Base-by-base conservation (phyloP, 1,140 invertebrate species). In the Agrilus planipennis region DNA sequence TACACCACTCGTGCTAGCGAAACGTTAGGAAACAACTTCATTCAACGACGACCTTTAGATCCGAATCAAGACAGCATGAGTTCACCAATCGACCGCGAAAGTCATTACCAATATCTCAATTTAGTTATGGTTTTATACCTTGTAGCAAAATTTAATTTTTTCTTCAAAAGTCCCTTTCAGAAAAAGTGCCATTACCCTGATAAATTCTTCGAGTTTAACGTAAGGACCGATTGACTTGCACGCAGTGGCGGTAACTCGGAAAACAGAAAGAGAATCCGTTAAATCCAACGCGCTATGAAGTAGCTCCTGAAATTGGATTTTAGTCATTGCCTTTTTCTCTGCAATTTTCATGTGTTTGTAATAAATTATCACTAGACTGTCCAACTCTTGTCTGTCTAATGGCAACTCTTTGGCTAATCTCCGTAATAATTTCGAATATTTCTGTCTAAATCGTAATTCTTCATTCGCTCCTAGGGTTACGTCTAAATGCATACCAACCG, bases 281-380 rank as follows among this genome's bases (percentile, higher is more conserved):
- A 73, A 77, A 28, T 81, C 74, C 23, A 89, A 75, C 5, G 70
- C 71, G 4, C 70, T 71, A 46, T 84, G 78, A 0, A 86, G 61
- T 14, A 86, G 63, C 42, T 86, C 79, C 28, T 77, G 63, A 53
- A 87, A 84, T 35, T 60, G 59, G 2, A 42, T 44, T 51, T 73
- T 63, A 23, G 66, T 69, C 42, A 82, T 63, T 20, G 47, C 35
- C 12, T 51, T 55, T 20, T 58, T 42, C 3, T 47, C 39, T 39
- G 62, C 61, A 50, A 64, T 61, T 44, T 61, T 58, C 25, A 64
- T 55, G 9, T 62, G 35, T 47, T 63, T 63, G 36, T 62, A 57
- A 42, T 61, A 62, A 32, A 64, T 59, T 7, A 62, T 35, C 11
- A 57, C 34, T 7, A 64, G 50, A 52, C 59, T 58, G 63, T 73